Percentiles rank a stretch among this genome's conserved stretches.
phyloP scores from a whole-genome alignment of 2,113 vertebrate species.

The Sceloporus tristichus region DNA sequence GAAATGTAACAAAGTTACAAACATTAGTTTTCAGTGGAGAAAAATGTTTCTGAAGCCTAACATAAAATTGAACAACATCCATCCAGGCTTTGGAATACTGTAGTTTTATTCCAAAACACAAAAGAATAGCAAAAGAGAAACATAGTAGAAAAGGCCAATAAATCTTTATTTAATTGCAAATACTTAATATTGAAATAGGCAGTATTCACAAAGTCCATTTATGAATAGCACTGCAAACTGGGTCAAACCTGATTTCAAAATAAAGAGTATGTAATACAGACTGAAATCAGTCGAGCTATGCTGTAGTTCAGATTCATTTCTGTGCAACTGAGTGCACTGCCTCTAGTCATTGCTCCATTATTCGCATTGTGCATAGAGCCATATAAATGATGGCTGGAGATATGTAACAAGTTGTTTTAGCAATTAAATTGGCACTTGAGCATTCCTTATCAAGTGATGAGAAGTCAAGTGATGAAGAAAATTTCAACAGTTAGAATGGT shows the following conservation, averaged over 20 bases:
- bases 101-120: neutral
- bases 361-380: neutral
- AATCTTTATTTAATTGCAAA: neutral
- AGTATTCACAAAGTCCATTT: neutral
- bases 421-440: neutral
- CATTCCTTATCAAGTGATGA: neutral
- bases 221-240: neutral
- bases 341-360: neutral
- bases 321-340: neutral
- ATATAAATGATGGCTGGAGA: neutral
- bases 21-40: neutral
- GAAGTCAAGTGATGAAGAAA: neutral
- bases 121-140: neutral
- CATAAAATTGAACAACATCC: neutral
- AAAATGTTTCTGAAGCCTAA: neutral
- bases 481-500: neutral
- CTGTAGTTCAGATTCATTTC: neutral
- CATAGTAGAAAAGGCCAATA: neutral
- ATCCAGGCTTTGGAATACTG: neutral
- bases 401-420: neutral
- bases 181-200: neutral
- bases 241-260: neutral
- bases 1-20: neutral
- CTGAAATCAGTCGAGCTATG: neutral
- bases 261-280: neutral